Percentiles rank a stretch among this genome's conserved stretches.
phyloP scores from a whole-genome alignment of 2,888 invertebrate genomes.

The Cheilosia impressa region DNA sequence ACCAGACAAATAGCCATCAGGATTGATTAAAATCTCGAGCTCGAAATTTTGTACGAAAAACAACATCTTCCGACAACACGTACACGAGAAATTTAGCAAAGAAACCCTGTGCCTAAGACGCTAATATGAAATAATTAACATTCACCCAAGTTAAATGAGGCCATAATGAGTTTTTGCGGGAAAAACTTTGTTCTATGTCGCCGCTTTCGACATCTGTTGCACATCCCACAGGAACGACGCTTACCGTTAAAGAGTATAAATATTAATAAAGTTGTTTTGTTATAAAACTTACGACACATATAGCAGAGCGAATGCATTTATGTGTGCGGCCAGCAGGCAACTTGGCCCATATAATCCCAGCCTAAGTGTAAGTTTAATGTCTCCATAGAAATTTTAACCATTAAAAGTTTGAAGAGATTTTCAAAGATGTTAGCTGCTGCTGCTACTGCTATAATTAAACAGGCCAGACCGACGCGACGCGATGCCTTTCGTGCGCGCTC shows the following conservation, averaged over 20 bases:
- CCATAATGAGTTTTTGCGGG: constrained; percentile 63
- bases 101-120: constrained; percentile 18
- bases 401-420: constrained; percentile 55
- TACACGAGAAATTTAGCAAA: neutral
- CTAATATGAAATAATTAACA: constrained; percentile 65
- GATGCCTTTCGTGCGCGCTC: constrained; percentile 1
- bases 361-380: constrained; percentile 27
- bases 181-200: constrained; percentile 43
- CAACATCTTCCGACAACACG: no score
- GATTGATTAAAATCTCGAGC: no score
- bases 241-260: constrained; percentile 67
- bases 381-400: constrained; percentile 40
- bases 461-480: neutral
- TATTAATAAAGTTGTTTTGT: constrained; percentile 73
- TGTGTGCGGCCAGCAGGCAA: constrained; percentile 26
- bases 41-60: no score
- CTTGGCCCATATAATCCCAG: constrained; percentile 13
- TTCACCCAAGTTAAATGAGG: constrained; percentile 70
- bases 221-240: constrained; percentile 65
- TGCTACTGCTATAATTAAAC: constrained; percentile 35
- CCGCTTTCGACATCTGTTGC: constrained; percentile 67
- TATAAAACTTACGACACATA: constrained; percentile 39
- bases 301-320: constrained; percentile 42
- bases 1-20: no score
- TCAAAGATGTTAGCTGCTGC: constrained; percentile 16